Base-by-base conservation (phyloP, 2,888 invertebrate genomes). In the Drosophila quinaria region DNA sequence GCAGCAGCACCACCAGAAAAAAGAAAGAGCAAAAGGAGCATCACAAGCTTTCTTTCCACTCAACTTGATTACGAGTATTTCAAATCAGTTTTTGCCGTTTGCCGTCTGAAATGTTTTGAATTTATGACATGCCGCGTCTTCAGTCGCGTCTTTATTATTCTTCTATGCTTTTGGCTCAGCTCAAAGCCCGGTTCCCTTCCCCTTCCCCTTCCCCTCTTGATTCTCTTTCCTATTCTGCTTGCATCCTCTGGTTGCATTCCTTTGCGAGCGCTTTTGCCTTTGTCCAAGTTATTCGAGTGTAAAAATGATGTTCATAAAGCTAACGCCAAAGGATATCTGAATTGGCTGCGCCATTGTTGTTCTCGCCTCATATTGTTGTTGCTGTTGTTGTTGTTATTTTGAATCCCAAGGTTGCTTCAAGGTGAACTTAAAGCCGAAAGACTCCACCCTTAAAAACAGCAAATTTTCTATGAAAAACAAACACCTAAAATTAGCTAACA, bases 261-360 rank as follows among this genome's bases (percentile, higher is more conserved):
- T 71, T 61, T 61, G 73, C 29, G 50, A 61, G 64, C 67, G 70
- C 72, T 79, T 79, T 51, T 70, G 70, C 78, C 85, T 84, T 82
- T 86, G 87, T 84, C 67, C 66, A 74, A 81, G 73, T 78, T 77
- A 77, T 70, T 79, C 69, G 62, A 79, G 85, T 79, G 72, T 71
- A 72, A 78, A 82, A 77, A 80, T 75, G 64, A 64, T 70, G 46
- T 77, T 86, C 87, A 78, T 84, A 87, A 83, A 72, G 78, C 75
- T 15, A 69, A 74, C 68, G 70, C 52, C 77, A 67, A 77, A 74
- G 86, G 86, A 82, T 88, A 73, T 65, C 63, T 50, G 76, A 73
- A 71, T 78, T 65, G 62, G 66, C 66, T 68, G 35, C 41, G 13
- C 46, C 52, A 42, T 68, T 63, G 56, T 71, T 60, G 29, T 47